Percentiles rank a stretch among this genome's conserved stretches.
Conservation (phyloP, 2,888 invertebrate species). For the Clanis bilineata region DNA sequence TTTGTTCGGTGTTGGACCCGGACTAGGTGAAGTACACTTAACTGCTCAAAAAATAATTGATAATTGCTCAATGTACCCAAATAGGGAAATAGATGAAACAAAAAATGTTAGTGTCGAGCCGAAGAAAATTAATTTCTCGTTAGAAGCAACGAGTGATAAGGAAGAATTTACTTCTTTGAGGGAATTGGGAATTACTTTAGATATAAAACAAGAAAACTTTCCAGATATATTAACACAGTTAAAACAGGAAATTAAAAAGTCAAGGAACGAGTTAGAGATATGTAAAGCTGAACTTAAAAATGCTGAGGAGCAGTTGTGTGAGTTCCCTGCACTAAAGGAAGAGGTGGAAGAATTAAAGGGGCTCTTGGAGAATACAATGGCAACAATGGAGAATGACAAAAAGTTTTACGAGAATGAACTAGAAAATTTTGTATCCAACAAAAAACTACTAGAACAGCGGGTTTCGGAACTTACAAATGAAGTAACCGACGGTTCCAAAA, state of each 20-base stretch:
- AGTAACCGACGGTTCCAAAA: constrained; percentile 76
- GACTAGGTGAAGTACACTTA: constrained; percentile 49
- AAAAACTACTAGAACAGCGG: constrained; percentile 79
- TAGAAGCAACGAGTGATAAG: constrained; percentile 60
- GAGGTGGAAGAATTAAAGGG: constrained; percentile 74
- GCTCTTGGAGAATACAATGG: constrained; percentile 73
- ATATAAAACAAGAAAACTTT: constrained; percentile 68
- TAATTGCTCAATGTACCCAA: constrained; percentile 77
- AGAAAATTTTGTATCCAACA: constrained; percentile 77
- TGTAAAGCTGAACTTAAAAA: constrained; percentile 79
- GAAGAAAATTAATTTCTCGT: constrained; percentile 73
- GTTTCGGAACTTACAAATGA: constrained; percentile 81
- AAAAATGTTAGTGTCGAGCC: constrained; percentile 69
- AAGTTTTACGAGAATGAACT: constrained; percentile 81
- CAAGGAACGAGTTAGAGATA: constrained; percentile 78
- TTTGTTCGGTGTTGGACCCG: constrained; percentile 57
- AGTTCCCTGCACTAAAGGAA: constrained; percentile 76
- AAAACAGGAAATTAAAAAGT: constrained; percentile 80
- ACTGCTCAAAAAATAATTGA: constrained; percentile 63
- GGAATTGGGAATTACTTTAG: constrained; percentile 76
- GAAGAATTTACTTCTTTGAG: constrained; percentile 78
- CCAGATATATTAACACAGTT: constrained; percentile 71
- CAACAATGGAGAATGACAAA: constrained; percentile 78
- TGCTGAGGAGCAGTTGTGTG: constrained; percentile 78
- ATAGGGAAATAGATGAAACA: constrained; percentile 63